Evolutionary conservation across 2,113 vertebrate genomes (phyloP), one percentile per base, ranked within the genome.

Genomic region (Craseonycteris thonglongyai): DNA sequence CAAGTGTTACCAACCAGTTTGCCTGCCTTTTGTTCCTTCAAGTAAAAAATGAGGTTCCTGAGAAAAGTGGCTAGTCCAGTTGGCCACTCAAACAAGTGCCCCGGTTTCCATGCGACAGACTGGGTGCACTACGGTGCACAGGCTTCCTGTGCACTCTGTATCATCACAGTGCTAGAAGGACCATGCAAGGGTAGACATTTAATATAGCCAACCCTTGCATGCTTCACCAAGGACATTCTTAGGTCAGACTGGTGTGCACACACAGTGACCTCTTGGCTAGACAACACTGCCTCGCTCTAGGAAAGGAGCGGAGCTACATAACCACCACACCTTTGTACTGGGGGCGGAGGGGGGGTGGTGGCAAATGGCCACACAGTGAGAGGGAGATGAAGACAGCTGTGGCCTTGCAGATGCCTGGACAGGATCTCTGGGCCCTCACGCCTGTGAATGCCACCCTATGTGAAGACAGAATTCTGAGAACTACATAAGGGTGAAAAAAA

Each of bases 81-180:
- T 22, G 2, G 68, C 33, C 54, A 22, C 61, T 51, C 74, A 56
- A 9, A 15, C 28, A 3, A 3, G 42, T 5, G 54, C 15, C 21
- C 19, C 0, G 38, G 10, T 13, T 16, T 21, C 65, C 83, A 38
- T 5, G 4, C 40, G 19, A 24, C 0, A 2, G 47, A n/a, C n/a
- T n/a, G 12, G 7, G 1, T 0, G 2, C 0, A 1, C 33, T 0
- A 2, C 9, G 4, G 40, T 12, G 2, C 0, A 0, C 6, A 0
- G 5, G 68, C 68, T 38, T 33, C 6, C 0, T 0, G 35, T 13
- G 82, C n/a, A 5, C 66, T 45, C 3, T 0, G 35, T 5, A 2
- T 40, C 61, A 16, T 9, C 51, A 22, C 6, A 30, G 22, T 6
- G 10, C 21, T 10, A 6, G 26, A n/a, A 56, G 78, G 33, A n/a